Evolutionary conservation across 2,113 vertebrate species (phyloP).

Genomic region (Columba janthina): DNA sequence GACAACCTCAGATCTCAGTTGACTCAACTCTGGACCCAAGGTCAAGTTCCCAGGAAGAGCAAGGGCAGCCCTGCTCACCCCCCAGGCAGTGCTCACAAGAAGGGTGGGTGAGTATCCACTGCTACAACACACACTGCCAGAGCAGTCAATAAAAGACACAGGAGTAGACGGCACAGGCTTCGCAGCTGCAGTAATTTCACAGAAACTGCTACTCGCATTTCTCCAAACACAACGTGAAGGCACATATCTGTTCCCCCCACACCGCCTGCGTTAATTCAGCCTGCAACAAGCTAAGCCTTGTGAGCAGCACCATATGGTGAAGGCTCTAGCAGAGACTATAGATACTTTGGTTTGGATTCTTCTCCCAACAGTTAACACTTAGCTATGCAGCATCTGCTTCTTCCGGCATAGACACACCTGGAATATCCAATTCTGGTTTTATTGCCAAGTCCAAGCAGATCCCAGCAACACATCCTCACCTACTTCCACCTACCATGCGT

Average conservation of each 20-base stretch:
- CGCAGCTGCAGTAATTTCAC: neutral
- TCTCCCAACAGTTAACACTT: neutral
- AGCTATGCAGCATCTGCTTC: neutral
- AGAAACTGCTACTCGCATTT: neutral
- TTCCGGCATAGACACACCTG: accelerated
- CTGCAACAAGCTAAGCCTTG: neutral
- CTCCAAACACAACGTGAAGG: neutral
- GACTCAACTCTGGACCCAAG: neutral
- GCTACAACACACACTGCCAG: neutral
- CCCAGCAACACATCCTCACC: neutral
- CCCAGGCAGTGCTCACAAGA: neutral
- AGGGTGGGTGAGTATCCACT: neutral
- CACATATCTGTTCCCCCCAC: neutral
- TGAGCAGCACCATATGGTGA: neutral
- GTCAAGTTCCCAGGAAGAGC: neutral
- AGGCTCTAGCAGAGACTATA: neutral
- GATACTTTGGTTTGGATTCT: neutral
- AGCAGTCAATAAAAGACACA: neutral
- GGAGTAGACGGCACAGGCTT: neutral
- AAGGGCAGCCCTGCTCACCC: neutral
- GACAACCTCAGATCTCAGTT: neutral
- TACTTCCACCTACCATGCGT: accelerated
- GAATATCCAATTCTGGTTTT: neutral
- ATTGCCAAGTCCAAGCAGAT: neutral
- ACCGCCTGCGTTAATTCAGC: neutral